phyloP scores from a whole-genome alignment of 2,888 invertebrate species.

The Zootermopsis nevadensis region DNA sequence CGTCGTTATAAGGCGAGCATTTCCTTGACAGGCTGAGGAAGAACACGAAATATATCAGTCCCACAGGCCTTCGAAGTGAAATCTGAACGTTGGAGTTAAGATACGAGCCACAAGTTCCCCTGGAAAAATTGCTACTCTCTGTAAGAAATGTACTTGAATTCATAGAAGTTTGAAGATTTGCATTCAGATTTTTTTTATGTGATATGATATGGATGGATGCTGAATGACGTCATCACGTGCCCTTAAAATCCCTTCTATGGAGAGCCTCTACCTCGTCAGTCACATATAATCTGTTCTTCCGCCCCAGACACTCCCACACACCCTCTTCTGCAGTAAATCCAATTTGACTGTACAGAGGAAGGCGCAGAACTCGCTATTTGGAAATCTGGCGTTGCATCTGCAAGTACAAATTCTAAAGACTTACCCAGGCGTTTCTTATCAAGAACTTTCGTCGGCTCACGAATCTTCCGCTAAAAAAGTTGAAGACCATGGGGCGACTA shows the following conservation, averaged over 20 bases:
- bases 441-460: not conserved
- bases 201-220: too few species aligned
- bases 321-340: conserved; percentile 36
- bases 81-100: too few species aligned
- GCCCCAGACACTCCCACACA: not conserved
- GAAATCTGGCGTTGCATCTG: conserved; percentile 12
- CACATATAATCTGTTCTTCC: conserved; percentile 21
- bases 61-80: too few species aligned
- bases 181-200: too few species aligned
- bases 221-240: too few species aligned
- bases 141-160: too few species aligned
- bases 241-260: not conserved
- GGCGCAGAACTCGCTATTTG: conserved; percentile 36
- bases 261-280: conserved; percentile 10
- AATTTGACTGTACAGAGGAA: conserved; percentile 18
- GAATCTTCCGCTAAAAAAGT: not conserved
- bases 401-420: conserved; percentile 9
- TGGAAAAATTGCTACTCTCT: too few species aligned
- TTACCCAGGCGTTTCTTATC: conserved; percentile 11
- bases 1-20: too few species aligned
- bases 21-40: too few species aligned
- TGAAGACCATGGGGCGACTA: not conserved
- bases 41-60: too few species aligned
- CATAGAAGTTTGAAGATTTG: too few species aligned
- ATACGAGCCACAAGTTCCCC: too few species aligned